A percentile compares a stretch with the other conserved stretches of the same genome.
Evolutionary conservation across 1,140 invertebrate genomes (phyloP).

Genomic region (Microplitis demolitor): DNA sequence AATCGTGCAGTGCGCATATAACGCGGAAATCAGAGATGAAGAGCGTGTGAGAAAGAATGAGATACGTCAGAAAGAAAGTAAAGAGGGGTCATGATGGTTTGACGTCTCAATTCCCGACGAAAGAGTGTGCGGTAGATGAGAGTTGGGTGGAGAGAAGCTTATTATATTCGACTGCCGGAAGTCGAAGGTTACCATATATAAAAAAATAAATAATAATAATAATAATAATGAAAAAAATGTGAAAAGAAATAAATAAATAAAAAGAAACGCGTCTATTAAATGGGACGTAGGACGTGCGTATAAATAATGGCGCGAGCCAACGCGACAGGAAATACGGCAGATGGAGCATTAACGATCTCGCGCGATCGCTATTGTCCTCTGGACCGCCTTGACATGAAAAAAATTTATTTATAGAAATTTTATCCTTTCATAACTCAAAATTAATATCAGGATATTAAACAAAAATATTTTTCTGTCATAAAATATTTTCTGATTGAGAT

Average conservation of each 20-base stretch:
- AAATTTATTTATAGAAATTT: neutral
- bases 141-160: conserved; percentile 5
- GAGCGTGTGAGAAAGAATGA: neutral
- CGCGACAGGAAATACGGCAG: conserved; percentile 8
- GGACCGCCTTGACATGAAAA: neutral
- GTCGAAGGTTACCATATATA: conserved; percentile 8
- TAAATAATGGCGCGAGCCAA: conserved; percentile 10
- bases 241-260: neutral
- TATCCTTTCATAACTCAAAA: neutral
- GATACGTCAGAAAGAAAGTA: neutral
- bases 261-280: conserved; percentile 7
- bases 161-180: conserved; percentile 12
- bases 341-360: conserved; percentile 4
- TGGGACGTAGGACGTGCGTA: conserved; percentile 11
- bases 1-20: no score
- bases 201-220: neutral
- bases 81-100: neutral
- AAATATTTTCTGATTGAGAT: no score
- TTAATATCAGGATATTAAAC: neutral
- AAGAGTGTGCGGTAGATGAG: neutral
- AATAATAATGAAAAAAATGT: neutral
- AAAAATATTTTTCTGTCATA: no score
- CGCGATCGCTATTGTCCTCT: conserved; percentile 1
- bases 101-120: conserved; percentile 9
- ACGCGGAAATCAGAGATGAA: no score